Base-by-base conservation (phyloP, 1,140 invertebrate species). In the Drosophila serrata region DNA sequence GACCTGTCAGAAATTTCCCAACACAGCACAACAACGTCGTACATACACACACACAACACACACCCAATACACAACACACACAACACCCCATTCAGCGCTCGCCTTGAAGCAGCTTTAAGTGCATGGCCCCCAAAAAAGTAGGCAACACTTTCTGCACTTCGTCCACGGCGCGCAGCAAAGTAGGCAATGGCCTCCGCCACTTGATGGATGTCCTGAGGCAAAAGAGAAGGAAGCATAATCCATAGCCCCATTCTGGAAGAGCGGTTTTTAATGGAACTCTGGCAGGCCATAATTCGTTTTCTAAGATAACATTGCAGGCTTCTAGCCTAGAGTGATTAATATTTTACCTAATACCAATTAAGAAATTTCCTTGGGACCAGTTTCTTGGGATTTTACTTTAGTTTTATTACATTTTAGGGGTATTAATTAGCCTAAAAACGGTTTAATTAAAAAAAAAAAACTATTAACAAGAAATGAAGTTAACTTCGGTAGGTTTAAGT, bases 1-100 rank as follows among this genome's bases (percentile, higher is more conserved):
- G 80, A 67, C 63, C 79, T 87, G 82, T 87, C 82, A 87, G 72
- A 87, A 87, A 80, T 87, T 82, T 77, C 53, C 64, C 73, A 75
- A 48, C 75, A 78, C 72, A 74, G 61, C 43, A 56, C 67, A 53
- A 70, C 63, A 31, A 35, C 19, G 31, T 17, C 24, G 15, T 48
- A 24, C 51, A 11, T 17, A 51, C 17, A 55, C 33, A 35, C 13
- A 53, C 29, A 33, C 11, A 33, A n/a, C 27, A n/a, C 13, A 19
- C n/a, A 45, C 4, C 6, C 22, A 3, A 39, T 6, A 39, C 6
- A 33, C n/a, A 31, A 6, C 31, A 24, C 15, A 24, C 19, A 13
- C n/a, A n/a, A n/a, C n/a, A 3, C 40, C 6, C 42, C 19, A 45
- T 3, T 15, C 11, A 9, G 29, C 3, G 24, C 6, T 24, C 64